These are phyloP conservation scores for Brachyhypopomus gauderio DNA, from an alignment of 2,113 vertebrate species.

Conservation along the genomic window DNA sequence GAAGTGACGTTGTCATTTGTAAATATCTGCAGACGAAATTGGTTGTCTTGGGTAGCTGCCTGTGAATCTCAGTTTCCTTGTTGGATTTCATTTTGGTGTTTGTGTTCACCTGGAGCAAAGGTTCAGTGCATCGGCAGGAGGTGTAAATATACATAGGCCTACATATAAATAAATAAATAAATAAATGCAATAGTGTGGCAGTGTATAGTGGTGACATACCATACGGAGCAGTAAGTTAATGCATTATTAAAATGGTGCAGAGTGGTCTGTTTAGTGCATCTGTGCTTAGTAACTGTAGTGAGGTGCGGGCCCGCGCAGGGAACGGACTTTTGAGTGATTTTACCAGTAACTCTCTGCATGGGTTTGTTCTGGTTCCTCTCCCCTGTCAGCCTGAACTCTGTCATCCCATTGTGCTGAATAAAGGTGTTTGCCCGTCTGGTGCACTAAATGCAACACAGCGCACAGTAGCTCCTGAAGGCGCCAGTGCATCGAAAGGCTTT, in stretches of 20 bases:
- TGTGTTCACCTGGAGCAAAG: neutral
- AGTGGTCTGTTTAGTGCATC: too few relatives aligned
- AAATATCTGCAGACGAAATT: conserved; percentile 36
- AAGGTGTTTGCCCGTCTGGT: conserved; percentile 9
- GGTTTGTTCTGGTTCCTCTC: too few relatives aligned
- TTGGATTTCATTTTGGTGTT: neutral
- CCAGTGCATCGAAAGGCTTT: conserved; percentile 7
- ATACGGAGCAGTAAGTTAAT: too few relatives aligned
- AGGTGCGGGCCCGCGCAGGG: too few relatives aligned
- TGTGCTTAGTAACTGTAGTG: too few relatives aligned
- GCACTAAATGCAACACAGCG: conserved; percentile 6
- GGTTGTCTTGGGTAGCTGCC: conserved; percentile 1
- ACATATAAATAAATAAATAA: too few relatives aligned
- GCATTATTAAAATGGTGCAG: too few relatives aligned
- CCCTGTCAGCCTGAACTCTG: neutral
- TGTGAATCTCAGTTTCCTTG: neutral
- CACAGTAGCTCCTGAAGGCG: neutral
- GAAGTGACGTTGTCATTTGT: conserved; percentile 37
- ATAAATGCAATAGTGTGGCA: neutral
- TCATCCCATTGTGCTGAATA: neutral
- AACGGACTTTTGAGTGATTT: too few relatives aligned
- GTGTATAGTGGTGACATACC: neutral
- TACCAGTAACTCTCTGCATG: neutral
- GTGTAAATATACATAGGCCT: neutral
- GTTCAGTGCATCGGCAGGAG: conserved; percentile 3